phyloP scores from a whole-genome alignment of 2,113 vertebrate genomes.

The Arothron firmamentum region DNA sequence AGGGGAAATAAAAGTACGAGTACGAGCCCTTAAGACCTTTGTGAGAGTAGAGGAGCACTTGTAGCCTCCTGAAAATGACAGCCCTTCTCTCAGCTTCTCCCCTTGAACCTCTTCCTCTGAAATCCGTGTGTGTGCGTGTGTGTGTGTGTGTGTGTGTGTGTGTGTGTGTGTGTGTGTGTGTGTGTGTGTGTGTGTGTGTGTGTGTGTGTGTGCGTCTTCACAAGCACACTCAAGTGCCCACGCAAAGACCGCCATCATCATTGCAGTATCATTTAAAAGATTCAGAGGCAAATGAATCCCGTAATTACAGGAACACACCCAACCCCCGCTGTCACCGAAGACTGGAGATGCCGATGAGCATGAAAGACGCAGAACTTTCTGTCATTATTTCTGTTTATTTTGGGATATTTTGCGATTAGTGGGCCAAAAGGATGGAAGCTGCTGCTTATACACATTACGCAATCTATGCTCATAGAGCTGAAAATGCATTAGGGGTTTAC shows the following conservation, averaged over 20 bases:
- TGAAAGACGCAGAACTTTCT: no score
- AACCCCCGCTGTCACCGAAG: no score
- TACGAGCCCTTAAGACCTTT: constrained; percentile 24
- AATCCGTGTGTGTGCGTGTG: constrained; percentile 5
- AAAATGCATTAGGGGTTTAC: no score
- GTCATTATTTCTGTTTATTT: no score
- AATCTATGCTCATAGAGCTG: no score
- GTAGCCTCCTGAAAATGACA: constrained; percentile 59
- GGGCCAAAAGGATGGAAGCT: neutral
- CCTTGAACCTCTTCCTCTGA: constrained; percentile 27
- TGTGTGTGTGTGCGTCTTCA: constrained; percentile 6
- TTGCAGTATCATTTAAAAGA: neutral
- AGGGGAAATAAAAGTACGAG: constrained; percentile 22
- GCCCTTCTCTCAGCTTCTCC: constrained; percentile 15
- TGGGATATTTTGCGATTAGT: no score
- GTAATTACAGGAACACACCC: constrained; percentile 15
- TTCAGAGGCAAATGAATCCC: neutral
- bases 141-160: no score
- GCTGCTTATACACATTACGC: neutral
- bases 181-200: neutral
- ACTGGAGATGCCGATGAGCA: no score
- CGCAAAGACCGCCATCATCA: constrained; percentile 6
- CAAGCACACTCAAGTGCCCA: constrained; percentile 19
- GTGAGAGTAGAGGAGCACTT: constrained; percentile 62
- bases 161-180: neutral